Evolutionary conservation across 1,140 invertebrate species (phyloP), one percentile per base, ranked within the genome.

Genomic region (Lasioglossum baleicum): DNA sequence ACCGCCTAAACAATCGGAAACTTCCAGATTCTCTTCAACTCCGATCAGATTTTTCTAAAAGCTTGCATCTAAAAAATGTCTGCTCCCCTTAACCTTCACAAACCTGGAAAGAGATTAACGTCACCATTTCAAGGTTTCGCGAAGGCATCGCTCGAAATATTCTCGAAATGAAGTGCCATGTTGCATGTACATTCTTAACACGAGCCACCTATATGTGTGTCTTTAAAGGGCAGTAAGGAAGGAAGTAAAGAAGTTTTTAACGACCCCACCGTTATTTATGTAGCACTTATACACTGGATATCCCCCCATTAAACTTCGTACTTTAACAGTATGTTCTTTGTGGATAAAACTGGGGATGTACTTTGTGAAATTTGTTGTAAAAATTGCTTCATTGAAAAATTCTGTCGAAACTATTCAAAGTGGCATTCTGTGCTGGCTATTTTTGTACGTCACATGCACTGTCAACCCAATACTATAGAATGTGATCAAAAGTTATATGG

Each of bases 81-180:
- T 3, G 3, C 35, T 35, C 3, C 35, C 35, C 2, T 35, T 71
- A 71, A 71, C 69, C 56, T 71, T 71, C 13, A 5, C 10, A 42
- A n/a, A 22, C 31, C 35, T 15, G 8, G 13, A 20, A n/a, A 60
- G 7, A 26, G 13, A 22, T 15, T 15, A n/a, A n/a, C 31, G 11
- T n/a, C 64, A 13, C 22, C n/a, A 44, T 72, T 61, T 31, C 70
- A 44, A 63, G 70, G 58, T 61, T 72, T 40, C 22, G 40, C 64
- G 20, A 44, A 13, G 58, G 22, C 26, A 15, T 17, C 22, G 7
- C 31, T 26, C 0, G 2, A 40, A n/a, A 66, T 4, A 20, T 58
- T n/a, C 56, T 58, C 7, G 17, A 58, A 58, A 58, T n/a, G 56
- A 58, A 58, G 56, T 58, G 56, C 56, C 17, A n/a, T 20, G 56